These are phyloP conservation scores for Alitta virens DNA, from an alignment of 2,888 invertebrate genomes.

Conservation along the genomic window DNA sequence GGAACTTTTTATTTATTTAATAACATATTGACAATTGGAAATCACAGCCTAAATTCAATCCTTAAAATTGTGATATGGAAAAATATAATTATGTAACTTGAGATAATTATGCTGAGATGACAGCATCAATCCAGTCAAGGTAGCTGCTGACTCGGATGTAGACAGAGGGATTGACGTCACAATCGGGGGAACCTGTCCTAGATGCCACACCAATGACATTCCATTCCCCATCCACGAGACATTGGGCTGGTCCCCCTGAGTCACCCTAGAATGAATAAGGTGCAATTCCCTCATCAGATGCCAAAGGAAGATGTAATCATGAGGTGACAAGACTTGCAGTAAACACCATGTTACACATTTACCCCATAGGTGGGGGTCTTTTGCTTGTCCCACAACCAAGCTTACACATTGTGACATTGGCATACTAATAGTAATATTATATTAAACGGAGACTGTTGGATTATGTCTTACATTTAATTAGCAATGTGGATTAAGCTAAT, in stretches of 20 bases:
- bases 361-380: too few relatives aligned
- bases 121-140: constrained; percentile 5
- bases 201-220: constrained; percentile 8
- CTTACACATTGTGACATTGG: neutral
- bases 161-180: constrained; percentile 14
- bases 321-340: too few relatives aligned
- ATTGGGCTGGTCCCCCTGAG: constrained; percentile 12
- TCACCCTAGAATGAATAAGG: constrained; percentile 7
- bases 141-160: constrained; percentile 9
- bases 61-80: too few relatives aligned
- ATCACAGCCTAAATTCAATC: too few relatives aligned
- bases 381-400: too few relatives aligned
- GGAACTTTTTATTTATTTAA: too few relatives aligned
- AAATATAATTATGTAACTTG: too few relatives aligned
- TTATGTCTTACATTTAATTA: neutral
- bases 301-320: too few relatives aligned
- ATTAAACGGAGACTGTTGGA: neutral
- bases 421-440: neutral
- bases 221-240: constrained; percentile 12
- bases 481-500: neutral
- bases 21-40: too few relatives aligned
- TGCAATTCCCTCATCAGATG: too few relatives aligned
- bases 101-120: neutral
- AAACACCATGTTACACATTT: too few relatives aligned
- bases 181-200: constrained; percentile 15